Conservation (phyloP, 23 tunicate species). For the Trididemnum nubilum region DNA sequence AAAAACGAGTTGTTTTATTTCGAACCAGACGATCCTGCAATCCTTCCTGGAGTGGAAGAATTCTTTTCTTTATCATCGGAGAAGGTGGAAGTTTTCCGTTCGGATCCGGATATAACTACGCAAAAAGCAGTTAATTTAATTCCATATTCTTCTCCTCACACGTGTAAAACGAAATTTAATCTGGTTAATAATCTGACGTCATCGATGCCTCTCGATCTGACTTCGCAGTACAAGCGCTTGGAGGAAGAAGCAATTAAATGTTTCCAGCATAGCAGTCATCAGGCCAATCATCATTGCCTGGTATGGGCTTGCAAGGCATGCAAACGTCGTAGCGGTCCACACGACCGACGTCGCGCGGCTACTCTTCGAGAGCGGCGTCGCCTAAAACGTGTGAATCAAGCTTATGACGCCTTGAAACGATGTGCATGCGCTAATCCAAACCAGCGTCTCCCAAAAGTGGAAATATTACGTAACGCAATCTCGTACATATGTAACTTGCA, state of each 20-base stretch:
- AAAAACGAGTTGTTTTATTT: not conserved
- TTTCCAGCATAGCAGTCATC: conserved; percentile 70
- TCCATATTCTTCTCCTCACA: not conserved
- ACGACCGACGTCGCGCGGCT: conserved; percentile 92
- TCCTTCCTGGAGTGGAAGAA: conserved; percentile 58
- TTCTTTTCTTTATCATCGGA: conserved; percentile 33
- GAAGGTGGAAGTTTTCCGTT: conserved; percentile 28
- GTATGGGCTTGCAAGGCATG: conserved; percentile 97
- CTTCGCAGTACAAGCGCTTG: conserved; percentile 2
- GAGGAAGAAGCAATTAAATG: not conserved
- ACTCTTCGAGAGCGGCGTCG: conserved; percentile 93
- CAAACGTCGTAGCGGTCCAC: conserved; percentile 83
- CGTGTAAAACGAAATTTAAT: not conserved
- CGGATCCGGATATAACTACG: not conserved
- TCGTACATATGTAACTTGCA: conserved; percentile 86
- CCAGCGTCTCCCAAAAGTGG: conserved; percentile 96
- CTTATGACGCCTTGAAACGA: conserved; percentile 90
- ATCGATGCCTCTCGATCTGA: conserved; percentile 11
- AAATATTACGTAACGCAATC: conserved; percentile 90
- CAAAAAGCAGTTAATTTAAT: not conserved
- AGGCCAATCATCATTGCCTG: conserved; percentile 82
- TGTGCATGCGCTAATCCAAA: conserved; percentile 93
- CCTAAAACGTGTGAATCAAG: conserved; percentile 94
- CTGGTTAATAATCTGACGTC: not conserved
- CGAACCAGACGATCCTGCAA: not conserved